phyloP scores from a whole-genome alignment of 1,140 invertebrate genomes.

The Caenorhabditis remanei region DNA sequence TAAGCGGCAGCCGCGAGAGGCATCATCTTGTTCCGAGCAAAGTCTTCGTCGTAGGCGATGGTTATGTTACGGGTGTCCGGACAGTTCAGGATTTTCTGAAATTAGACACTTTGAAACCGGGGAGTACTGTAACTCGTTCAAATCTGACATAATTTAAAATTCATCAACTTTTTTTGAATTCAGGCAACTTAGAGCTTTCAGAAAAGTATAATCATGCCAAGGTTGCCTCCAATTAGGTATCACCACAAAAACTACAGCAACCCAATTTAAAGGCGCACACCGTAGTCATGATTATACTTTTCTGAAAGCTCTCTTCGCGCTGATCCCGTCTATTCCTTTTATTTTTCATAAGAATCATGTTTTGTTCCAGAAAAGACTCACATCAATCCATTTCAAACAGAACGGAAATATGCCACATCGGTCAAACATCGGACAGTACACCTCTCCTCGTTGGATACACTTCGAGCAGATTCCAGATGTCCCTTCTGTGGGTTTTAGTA shows the following conservation, averaged over 20 bases:
- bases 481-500: too few species aligned
- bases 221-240: too few species aligned
- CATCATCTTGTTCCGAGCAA: conserved; percentile 29
- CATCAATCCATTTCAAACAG: conserved; percentile 15
- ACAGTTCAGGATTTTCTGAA: conserved; percentile 53
- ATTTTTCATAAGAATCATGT: not conserved
- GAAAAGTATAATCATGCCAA: too few species aligned
- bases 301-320: not conserved
- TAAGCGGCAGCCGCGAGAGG: conserved; percentile 39
- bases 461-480: not conserved
- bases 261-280: too few species aligned
- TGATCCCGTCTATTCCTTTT: too few species aligned
- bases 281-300: too few species aligned
- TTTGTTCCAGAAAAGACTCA: not conserved
- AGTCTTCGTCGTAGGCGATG: conserved; percentile 14
- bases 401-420: conserved; percentile 15
- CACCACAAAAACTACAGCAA: too few species aligned
- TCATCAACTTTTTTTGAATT: too few species aligned
- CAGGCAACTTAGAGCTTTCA: too few species aligned
- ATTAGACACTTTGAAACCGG: not conserved
- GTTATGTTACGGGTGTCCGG: not conserved
- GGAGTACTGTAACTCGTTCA: not conserved
- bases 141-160: not conserved
- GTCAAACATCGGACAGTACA: conserved; percentile 28
- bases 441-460: conserved; percentile 21